Base-by-base conservation (phyloP, 2,888 invertebrate genomes). In the Philereme vetulata region DNA sequence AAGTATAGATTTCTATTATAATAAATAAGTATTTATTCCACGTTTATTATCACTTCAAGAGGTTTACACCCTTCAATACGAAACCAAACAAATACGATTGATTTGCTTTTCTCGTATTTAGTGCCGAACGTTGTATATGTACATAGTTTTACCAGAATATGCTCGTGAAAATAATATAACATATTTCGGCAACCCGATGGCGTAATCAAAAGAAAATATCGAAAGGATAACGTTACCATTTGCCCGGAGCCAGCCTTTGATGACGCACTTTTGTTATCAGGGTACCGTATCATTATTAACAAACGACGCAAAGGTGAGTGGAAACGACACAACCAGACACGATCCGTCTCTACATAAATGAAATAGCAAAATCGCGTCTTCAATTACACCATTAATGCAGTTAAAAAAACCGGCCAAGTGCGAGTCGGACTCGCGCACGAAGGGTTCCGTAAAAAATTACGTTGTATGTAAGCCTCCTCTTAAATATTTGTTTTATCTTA, bases 191-290 rank as follows among this genome's bases (percentile, higher is more conserved):
- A 64, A 57, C 53, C 51, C 64, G 60, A 74, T 53, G 42, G 61
- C 64, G 74, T 74, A 78, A 79, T 77, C 73, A 78, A 75, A 77
- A 70, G 73, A 73, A 76, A 80, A 78, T 75, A 77, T 76, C 67
- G 64, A 66, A 66, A 54, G 67, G 68, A 74, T 72, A 67, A 69
- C 62, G 66, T 72, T 70, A 69, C 64, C 62, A 65, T 68, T 65
- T 65, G 74, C 70, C 66, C 11, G 51, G 51, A 67, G 68, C 65
- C 51, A 51, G 48, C 56, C 62, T 71, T 72, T 75, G 78, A 77
- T 73, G 53, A 42, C 46, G 51, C 51, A 53, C 51, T 58, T 64
- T 48, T 64, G 57, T 60, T 68, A 58, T 58, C 51, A 49, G 56
- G 60, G 48, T 56, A 51, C 56, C 21, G 44, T 21, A 6, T 3